Conservation (phyloP, 2,888 invertebrate genomes). For the Thecophora atra region DNA sequence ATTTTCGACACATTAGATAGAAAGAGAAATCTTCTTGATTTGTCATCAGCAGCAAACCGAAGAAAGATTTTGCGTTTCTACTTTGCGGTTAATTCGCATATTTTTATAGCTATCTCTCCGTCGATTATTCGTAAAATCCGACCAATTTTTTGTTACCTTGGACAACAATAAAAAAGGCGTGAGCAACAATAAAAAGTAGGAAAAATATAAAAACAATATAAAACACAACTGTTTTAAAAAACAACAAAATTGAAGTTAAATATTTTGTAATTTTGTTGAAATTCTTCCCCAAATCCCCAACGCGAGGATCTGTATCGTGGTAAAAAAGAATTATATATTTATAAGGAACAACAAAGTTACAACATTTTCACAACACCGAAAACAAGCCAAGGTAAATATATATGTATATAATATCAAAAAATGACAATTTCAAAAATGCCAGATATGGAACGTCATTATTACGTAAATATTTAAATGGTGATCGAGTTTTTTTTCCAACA, state of each 20-base stretch:
- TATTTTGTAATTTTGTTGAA: background rate
- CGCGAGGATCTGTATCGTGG: constrained; percentile 62
- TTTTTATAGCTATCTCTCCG: constrained; percentile 7
- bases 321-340: background rate
- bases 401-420: too few species aligned
- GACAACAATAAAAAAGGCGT: constrained; percentile 16
- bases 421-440: too few species aligned
- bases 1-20: background rate
- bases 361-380: too few species aligned
- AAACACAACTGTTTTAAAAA: background rate
- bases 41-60: constrained; percentile 26
- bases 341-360: too few species aligned
- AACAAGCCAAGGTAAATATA: too few species aligned
- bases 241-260: background rate
- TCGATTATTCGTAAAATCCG: background rate
- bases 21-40: constrained; percentile 34
- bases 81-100: constrained; percentile 23
- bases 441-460: too few species aligned
- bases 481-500: too few species aligned
- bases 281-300: constrained; percentile 49
- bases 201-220: constrained; percentile 23
- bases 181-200: constrained; percentile 4
- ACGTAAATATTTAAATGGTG: too few species aligned
- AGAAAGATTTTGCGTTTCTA: constrained; percentile 30
- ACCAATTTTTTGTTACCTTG: constrained; percentile 27